Percentiles rank a stretch among this genome's conserved stretches.
These are phyloP conservation scores for Alouatta palliata DNA, from an alignment of 2,113 vertebrate genomes.

Conservation along the genomic window DNA sequence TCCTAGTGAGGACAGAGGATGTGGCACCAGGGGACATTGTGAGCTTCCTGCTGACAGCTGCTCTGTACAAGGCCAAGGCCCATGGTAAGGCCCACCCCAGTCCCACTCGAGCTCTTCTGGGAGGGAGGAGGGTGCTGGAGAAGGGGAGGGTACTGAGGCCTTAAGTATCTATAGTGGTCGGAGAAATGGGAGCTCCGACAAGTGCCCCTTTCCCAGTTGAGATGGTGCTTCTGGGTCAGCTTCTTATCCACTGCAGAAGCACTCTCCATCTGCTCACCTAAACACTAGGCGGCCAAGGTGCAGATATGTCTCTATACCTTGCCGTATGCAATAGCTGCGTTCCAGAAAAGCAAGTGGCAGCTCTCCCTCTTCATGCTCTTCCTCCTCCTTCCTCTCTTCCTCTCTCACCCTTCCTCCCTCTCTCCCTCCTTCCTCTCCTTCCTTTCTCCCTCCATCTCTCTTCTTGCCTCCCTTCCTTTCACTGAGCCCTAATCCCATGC, in stretches of 20 bases:
- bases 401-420: rapidly evolving
- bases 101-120: not conserved
- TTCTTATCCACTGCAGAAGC: not conserved
- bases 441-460: not conserved
- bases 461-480: not conserved
- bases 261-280: not conserved
- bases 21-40: constrained; percentile 76
- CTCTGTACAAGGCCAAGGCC: constrained; percentile 90
- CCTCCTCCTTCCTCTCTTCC: rapidly evolving
- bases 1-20: constrained; percentile 81
- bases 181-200: not conserved
- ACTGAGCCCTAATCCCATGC: not conserved
- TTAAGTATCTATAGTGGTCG: not conserved
- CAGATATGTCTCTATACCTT: not conserved
- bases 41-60: constrained; percentile 95
- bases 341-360: not conserved
- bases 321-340: not conserved
- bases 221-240: not conserved
- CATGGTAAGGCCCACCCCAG: constrained; percentile 86
- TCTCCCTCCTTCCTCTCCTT: too few relatives aligned
- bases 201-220: not conserved
- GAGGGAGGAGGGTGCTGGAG: not conserved
- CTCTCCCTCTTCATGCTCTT: rapidly evolving
- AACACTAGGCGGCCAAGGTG: not conserved
- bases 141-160: not conserved